Conservation (phyloP, 2,113 vertebrate genomes). For the Sitta europaea region DNA sequence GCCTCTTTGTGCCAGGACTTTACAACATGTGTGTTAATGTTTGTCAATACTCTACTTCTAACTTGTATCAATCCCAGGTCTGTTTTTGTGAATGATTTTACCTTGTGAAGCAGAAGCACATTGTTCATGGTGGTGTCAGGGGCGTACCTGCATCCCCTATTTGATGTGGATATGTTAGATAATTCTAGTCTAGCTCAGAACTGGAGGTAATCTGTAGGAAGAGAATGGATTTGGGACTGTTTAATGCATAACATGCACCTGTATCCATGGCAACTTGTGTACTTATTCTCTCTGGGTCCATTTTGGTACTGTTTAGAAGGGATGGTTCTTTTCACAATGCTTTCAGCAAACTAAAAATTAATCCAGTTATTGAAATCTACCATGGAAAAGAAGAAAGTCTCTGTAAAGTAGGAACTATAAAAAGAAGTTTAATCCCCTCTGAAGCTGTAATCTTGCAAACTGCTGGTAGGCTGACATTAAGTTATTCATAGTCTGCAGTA, state of each 20-base stretch:
- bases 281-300: neutral
- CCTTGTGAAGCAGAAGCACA: neutral
- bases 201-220: neutral
- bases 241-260: neutral
- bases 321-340: neutral
- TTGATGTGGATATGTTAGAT: neutral
- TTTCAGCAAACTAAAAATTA: neutral
- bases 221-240: neutral
- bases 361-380: neutral
- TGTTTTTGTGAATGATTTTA: neutral
- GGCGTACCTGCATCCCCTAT: fast-evolving
- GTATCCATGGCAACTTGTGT: neutral
- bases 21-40: neutral
- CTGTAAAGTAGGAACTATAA: neutral
- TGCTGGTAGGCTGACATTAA: neutral
- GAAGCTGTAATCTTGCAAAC: neutral
- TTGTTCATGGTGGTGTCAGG: neutral
- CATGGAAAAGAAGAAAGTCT: neutral
- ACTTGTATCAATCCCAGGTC: neutral
- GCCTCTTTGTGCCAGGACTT: neutral
- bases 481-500: neutral
- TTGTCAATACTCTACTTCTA: neutral
- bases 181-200: neutral
- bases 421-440: neutral
- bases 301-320: neutral